These are phyloP conservation scores for Drosophila mauritiana DNA, from an alignment of 1,140 invertebrate species.

Conservation along the genomic window DNA sequence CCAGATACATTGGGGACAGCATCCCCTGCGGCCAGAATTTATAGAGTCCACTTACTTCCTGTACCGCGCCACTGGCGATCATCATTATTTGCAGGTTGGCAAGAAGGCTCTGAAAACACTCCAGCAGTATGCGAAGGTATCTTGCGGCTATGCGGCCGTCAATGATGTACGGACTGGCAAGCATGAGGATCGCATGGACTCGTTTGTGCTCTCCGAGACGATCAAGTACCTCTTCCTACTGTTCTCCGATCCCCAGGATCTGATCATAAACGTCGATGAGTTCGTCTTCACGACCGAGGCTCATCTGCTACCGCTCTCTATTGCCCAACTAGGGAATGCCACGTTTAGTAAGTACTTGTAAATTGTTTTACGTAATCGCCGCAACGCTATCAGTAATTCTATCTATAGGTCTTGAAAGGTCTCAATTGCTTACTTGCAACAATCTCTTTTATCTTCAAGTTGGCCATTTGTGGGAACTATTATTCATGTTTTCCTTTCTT, in stretches of 20 bases:
- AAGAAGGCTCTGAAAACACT: slow-evolving; percentile 95
- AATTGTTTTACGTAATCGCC: background rate
- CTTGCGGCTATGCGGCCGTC: slow-evolving; percentile 98
- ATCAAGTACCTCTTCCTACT: slow-evolving; percentile 98
- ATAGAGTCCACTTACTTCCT: slow-evolving; percentile 99
- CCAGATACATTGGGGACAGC: slow-evolving; percentile 99
- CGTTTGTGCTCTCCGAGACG: slow-evolving; percentile 98
- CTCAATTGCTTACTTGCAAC: background rate
- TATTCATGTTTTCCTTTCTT: background rate
- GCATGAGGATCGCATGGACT: slow-evolving; percentile 98
- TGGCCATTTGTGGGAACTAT: background rate
- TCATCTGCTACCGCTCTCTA: slow-evolving; percentile 95
- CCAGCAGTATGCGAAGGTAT: slow-evolving; percentile 95
- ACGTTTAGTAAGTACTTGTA: slow-evolving; percentile 74
- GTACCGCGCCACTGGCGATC: slow-evolving; percentile 97
- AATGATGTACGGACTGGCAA: slow-evolving; percentile 96
- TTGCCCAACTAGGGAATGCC: slow-evolving; percentile 86
- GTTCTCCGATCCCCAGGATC: slow-evolving; percentile 95
- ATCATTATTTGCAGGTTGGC: slow-evolving; percentile 97
- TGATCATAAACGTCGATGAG: slow-evolving; percentile 96
- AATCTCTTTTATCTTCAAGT: too few relatives aligned
- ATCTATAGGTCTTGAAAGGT: background rate
- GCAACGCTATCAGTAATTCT: background rate
- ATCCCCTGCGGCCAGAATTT: slow-evolving; percentile 98
- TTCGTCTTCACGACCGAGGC: slow-evolving; percentile 99